Evolutionary conservation across 2,888 invertebrate genomes (phyloP).

Genomic region (Xestia xanthographa): DNA sequence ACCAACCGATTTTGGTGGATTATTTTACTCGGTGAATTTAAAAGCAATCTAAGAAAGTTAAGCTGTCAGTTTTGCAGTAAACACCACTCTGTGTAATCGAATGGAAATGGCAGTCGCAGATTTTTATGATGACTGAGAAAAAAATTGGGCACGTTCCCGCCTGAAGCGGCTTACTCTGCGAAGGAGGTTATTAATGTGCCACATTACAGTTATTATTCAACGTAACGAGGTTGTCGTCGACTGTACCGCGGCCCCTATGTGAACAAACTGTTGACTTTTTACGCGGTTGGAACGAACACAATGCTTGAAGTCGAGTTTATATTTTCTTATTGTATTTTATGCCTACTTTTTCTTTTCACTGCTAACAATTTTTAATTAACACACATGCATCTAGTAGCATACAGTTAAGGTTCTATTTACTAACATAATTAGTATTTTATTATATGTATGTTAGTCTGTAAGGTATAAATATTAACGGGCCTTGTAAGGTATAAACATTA

Average conservation of each 20-base stretch:
- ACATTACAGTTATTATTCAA: constrained; percentile 74
- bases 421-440: too few relatives aligned
- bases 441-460: too few relatives aligned
- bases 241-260: constrained; percentile 65
- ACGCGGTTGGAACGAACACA: neutral
- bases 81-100: neutral
- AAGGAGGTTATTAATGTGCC: constrained; percentile 72
- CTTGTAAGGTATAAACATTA: neutral
- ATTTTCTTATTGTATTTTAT: neutral
- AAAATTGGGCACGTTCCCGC: constrained; percentile 2
- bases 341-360: neutral
- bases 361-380: neutral
- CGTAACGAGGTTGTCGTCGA: constrained; percentile 70
- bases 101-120: constrained; percentile 51
- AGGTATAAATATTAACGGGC: too few relatives aligned
- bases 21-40: neutral
- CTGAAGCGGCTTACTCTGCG: constrained; percentile 25
- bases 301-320: neutral
- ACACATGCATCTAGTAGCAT: too few relatives aligned
- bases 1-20: neutral
- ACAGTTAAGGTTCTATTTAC: too few relatives aligned
- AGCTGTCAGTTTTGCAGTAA: neutral
- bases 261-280: constrained; percentile 58
- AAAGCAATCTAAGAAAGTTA: neutral
- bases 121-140: constrained; percentile 68